Percentiles rank a stretch among this genome's conserved stretches.
These are phyloP conservation scores for Egretta garzetta DNA, from an alignment of 2,113 vertebrate species.

Conservation along the genomic window DNA sequence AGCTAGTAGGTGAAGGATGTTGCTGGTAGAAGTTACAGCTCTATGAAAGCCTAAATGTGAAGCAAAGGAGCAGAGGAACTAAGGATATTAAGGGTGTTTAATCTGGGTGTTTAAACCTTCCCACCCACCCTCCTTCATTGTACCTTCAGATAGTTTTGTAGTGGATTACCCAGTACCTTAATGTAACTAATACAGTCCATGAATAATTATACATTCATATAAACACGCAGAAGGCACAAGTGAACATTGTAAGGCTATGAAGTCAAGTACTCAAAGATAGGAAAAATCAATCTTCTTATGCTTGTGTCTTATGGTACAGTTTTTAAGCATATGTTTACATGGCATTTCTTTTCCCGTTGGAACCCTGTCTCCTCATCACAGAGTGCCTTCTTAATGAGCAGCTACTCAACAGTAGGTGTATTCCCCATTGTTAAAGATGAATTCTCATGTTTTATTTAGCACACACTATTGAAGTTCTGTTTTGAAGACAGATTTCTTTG, in stretches of 20 bases:
- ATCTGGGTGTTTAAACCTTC: background rate
- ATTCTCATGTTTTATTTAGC: constrained; percentile 49
- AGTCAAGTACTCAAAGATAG: background rate
- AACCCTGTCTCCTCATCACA: background rate
- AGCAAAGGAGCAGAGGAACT: background rate
- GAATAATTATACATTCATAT: background rate
- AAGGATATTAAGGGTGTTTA: background rate
- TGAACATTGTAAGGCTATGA: background rate
- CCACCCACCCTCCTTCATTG: background rate
- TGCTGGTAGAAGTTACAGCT: background rate
- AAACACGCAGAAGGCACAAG: background rate
- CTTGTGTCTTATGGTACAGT: background rate
- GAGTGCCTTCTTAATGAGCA: constrained; percentile 24
- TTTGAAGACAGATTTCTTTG: constrained; percentile 15
- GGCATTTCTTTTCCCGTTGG: background rate
- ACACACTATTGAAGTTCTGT: background rate
- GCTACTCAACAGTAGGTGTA: background rate
- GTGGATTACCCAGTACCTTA: background rate
- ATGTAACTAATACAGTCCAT: background rate
- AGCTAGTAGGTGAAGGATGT: background rate
- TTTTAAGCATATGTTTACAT: background rate
- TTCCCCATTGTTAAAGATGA: constrained; percentile 2
- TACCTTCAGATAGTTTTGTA: background rate
- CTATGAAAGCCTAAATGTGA: background rate
- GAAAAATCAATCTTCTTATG: background rate